Conservation (phyloP, 2,113 vertebrate genomes). For the Hemicordylus capensis region DNA sequence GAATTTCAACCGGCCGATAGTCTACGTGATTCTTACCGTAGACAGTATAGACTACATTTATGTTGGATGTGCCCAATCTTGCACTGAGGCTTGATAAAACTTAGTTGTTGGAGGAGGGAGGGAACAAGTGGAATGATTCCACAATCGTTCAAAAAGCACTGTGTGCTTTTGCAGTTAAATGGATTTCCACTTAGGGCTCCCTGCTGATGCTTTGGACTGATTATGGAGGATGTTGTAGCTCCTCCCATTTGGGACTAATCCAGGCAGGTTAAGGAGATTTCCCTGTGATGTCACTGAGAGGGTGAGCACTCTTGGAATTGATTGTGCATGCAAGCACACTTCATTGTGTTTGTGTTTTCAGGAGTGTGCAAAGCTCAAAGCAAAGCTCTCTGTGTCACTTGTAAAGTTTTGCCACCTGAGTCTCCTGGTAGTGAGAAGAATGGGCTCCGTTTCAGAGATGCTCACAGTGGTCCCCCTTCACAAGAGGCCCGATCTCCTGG, state of each 20-base stretch:
- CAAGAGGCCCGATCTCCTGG: conserved; percentile 86
- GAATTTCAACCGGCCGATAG: not conserved
- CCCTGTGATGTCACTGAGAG: not conserved
- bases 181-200: not conserved
- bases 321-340: not conserved
- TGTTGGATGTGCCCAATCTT: not conserved
- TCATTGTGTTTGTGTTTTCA: accelerated
- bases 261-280: not conserved
- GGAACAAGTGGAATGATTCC: not conserved
- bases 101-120: too few species aligned
- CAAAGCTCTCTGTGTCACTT: not conserved
- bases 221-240: not conserved
- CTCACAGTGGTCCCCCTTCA: conserved; percentile 85
- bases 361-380: accelerated
- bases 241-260: not conserved
- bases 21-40: not conserved
- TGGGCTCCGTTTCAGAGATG: conserved; percentile 59
- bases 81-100: not conserved
- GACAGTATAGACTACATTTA: not conserved
- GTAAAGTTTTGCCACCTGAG: conserved; percentile 50
- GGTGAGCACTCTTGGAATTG: not conserved
- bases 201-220: not conserved
- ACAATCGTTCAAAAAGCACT: not conserved
- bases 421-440: conserved; percentile 65
- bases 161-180: not conserved